Evolutionary conservation across 1,140 invertebrate species (phyloP), one percentile per base, ranked within the genome.

Genomic region (Zaprionus ghesquierei): DNA sequence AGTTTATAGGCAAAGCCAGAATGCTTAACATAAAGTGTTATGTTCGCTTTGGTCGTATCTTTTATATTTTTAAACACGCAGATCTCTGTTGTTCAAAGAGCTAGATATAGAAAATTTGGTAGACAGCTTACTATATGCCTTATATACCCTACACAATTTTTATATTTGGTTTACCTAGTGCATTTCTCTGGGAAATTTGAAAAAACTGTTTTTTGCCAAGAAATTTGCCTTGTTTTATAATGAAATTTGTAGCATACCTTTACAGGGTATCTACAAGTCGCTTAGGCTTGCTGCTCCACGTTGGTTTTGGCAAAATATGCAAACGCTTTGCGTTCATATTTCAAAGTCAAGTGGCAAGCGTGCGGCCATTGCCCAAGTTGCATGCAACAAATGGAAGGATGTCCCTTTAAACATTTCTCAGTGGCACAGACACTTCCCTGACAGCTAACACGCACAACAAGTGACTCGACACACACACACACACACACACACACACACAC

Each of bases 401-500:
- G 41, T 27, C 49, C 46, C 60, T 20, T 62, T 25, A 38, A 63
- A 54, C 61, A 64, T 54, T 50, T 51, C 60, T 62, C 60, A 62
- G n/a, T 15, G 8, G 15, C 29, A 62, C 23, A 54, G 51, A 65
- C 50, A 33, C 62, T 55, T 29, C 15, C n/a, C 33, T 65, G 62
- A 65, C 62, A 65, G 62, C 38, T 65, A 46, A 65, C 62, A 65
- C 27, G 62, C 62, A 65, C 61, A 63, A 63, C 61, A 63, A 63
- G 60, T 63, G 60, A 63, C 22, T 62, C 29, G 13, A 50, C 27
- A 51, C 35, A 59, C 22, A 56, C 5, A 33, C 9, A 35, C 31
- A 55, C 13, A 29, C 27, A n/a, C 54, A 38, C 15, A 56, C 2
- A 58, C 4, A 12, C 22, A 13, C 8, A 59, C 6, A 2, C 27